A percentile compares a stretch with the other conserved stretches of the same genome.
These are phyloP conservation scores for Ophraella communa DNA, from an alignment of 2,888 invertebrate genomes.

Conservation along the genomic window DNA sequence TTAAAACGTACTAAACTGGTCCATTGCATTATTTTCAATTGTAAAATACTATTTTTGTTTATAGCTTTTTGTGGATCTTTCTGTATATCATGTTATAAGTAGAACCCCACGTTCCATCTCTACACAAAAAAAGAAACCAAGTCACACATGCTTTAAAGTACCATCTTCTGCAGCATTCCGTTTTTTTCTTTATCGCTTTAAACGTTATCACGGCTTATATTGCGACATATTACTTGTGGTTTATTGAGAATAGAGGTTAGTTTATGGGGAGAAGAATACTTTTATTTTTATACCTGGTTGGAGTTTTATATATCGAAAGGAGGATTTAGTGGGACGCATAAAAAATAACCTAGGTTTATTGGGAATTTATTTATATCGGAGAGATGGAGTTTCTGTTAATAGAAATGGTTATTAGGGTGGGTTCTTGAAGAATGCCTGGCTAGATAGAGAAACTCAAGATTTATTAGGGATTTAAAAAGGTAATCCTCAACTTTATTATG, in stretches of 20 bases:
- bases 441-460: neutral
- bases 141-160: neutral
- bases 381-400: neutral
- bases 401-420: neutral
- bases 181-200: neutral
- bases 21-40: too few species aligned
- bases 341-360: constrained; percentile 1
- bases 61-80: too few species aligned
- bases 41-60: too few species aligned
- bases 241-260: neutral
- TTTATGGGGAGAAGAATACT: neutral
- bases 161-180: neutral
- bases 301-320: neutral
- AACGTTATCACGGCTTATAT: neutral
- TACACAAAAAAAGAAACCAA: neutral
- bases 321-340: neutral
- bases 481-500: too few species aligned
- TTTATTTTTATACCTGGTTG: neutral
- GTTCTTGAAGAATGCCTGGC: neutral
- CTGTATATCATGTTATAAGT: neutral
- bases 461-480: too few species aligned
- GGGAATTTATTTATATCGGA: neutral
- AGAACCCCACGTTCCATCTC: neutral
- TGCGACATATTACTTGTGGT: neutral
- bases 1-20: too few species aligned